A percentile compares a stretch with the other conserved stretches of the same genome.
Evolutionary conservation across 1,140 invertebrate genomes (phyloP).

Genomic region (Heliconius congener): DNA sequence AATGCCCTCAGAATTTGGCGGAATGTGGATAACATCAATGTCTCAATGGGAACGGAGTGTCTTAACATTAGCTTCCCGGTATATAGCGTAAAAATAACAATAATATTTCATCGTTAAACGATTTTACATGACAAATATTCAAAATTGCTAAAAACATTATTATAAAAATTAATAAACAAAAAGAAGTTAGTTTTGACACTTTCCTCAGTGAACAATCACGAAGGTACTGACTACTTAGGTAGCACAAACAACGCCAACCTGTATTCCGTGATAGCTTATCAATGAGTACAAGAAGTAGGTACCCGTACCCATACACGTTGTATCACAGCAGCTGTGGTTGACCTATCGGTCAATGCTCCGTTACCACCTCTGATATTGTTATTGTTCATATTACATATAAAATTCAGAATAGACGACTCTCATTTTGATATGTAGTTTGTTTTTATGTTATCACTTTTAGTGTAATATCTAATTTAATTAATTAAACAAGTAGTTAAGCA

Average conservation of each 20-base stretch:
- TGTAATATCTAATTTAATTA: background rate
- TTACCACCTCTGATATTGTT: conserved; percentile 37
- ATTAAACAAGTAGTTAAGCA: background rate
- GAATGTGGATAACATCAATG: too few relatives aligned
- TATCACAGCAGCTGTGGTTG: conserved; percentile 40
- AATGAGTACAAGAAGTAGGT: conserved; percentile 31
- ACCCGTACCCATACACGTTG: conserved; percentile 30
- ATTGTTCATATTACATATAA: conserved; percentile 13
- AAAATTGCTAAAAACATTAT: too few relatives aligned
- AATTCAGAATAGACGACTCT: background rate
- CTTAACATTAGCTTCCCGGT: too few relatives aligned
- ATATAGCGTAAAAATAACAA: too few relatives aligned
- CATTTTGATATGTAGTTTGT: background rate
- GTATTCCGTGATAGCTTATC: conserved; percentile 43
- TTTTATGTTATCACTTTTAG: background rate
- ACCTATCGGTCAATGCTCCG: conserved; percentile 44
- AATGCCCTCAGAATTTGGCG: too few relatives aligned
- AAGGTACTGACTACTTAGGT: background rate
- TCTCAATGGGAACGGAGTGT: too few relatives aligned
- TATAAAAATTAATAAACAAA: too few relatives aligned
- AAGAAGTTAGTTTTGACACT: background rate
- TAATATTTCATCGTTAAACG: too few relatives aligned
- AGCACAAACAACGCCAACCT: conserved; percentile 29
- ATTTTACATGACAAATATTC: too few relatives aligned
- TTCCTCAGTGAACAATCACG: background rate